Evolutionary conservation across 64 coral and sea anemone species (phyloP).

Genomic region (Stylophora pistillata): DNA sequence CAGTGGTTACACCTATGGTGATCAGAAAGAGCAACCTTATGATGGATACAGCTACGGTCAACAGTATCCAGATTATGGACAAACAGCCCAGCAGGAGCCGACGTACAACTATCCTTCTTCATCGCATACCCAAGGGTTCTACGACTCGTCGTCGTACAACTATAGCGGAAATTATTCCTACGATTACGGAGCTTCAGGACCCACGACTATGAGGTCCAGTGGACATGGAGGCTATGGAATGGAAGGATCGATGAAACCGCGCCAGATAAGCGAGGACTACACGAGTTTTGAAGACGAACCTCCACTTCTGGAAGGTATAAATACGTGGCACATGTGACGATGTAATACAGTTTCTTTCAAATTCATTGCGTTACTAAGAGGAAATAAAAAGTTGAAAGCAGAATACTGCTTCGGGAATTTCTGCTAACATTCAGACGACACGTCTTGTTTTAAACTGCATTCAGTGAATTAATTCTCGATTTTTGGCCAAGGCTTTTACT

Average conservation of each 20-base stretch:
- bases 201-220: constrained; percentile 30
- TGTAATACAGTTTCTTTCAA: not conserved
- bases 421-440: not conserved
- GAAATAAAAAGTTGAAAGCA: constrained; percentile 19
- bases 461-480: no score
- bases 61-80: constrained; percentile 59
- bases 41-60: constrained; percentile 34
- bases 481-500: no score
- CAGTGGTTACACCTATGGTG: constrained; percentile 80
- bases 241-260: constrained; percentile 79
- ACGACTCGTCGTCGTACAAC: constrained; percentile 39
- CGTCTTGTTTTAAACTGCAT: no score
- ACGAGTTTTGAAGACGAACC: constrained; percentile 98
- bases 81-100: constrained; percentile 54
- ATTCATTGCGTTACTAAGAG: constrained; percentile 29
- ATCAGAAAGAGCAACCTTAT: constrained; percentile 46
- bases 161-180: constrained; percentile 54
- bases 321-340: not conserved
- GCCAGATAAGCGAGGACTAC: constrained; percentile 92
- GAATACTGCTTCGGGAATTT: not conserved
- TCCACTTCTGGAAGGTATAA: constrained; percentile 91
- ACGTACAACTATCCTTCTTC: constrained; percentile 10
- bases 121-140: constrained; percentile 20
- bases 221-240: constrained; percentile 67
- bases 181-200: constrained; percentile 79